Evolutionary conservation across 2,797 vertebrate genomes (phyloP).

Genomic region (Coregonus ussuriensis): DNA sequence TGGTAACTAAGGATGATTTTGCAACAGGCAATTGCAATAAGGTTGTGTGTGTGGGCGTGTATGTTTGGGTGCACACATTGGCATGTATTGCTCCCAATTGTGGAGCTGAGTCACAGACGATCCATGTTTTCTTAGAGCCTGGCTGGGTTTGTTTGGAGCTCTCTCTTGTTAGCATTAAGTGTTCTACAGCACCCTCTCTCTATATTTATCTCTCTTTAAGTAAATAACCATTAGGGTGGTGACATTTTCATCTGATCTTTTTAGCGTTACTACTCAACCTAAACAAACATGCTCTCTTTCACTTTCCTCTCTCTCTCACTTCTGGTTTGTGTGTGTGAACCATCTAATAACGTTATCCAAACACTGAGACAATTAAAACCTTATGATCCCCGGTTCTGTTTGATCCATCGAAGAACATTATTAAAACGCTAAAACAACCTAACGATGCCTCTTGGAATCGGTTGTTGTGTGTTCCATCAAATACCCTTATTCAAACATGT

Average conservation of each 20-base stretch:
- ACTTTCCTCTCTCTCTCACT: neutral
- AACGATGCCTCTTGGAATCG: neutral
- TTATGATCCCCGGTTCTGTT: neutral
- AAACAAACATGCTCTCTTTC: neutral
- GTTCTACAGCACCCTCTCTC: neutral
- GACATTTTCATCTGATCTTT: neutral
- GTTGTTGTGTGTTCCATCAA: neutral
- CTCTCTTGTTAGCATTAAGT: conserved; percentile 7
- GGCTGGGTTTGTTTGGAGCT: neutral
- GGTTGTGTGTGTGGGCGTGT: neutral
- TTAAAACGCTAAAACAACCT: neutral
- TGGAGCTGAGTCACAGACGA: neutral
- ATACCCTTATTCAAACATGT: neutral
- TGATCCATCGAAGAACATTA: neutral
- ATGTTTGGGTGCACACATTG: neutral
- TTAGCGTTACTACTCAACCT: neutral
- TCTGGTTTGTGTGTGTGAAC: neutral
- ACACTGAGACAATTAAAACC: neutral
- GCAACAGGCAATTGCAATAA: neutral
- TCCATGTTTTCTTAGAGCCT: neutral
- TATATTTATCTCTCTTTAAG: neutral
- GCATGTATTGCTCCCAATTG: neutral
- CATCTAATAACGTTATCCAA: neutral
- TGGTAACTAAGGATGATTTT: neutral
- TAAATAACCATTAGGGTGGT: neutral